Percentiles rank a stretch among this genome's conserved stretches.
Evolutionary conservation across 2,113 vertebrate species (phyloP).

Genomic region (Thinocorus orbignyianus): DNA sequence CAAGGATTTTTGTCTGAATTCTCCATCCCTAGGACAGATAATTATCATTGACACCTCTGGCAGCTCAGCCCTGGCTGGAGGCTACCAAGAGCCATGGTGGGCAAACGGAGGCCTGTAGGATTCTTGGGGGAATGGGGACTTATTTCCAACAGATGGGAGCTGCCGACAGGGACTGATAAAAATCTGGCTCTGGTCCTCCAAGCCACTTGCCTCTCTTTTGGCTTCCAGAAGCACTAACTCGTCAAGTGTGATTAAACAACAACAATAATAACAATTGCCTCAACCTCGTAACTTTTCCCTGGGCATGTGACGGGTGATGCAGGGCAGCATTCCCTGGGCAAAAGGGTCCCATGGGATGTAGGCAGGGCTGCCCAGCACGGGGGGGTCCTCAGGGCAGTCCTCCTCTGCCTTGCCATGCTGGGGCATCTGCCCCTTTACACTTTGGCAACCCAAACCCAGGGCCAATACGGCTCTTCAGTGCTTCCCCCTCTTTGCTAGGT

Average conservation of each 20-base stretch:
- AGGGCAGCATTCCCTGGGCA: not conserved
- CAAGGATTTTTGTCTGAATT: not conserved
- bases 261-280: not conserved
- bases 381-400: not conserved
- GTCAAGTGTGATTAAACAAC: not conserved
- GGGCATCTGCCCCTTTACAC: not conserved
- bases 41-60: not conserved
- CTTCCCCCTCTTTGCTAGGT: not conserved
- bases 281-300: not conserved
- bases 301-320: not conserved
- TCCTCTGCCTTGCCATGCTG: not conserved
- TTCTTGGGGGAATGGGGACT: not conserved
- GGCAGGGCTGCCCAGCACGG: not conserved
- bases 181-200: not conserved
- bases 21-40: not conserved
- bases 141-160: not conserved
- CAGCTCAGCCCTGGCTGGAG: not conserved
- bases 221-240: not conserved
- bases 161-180: not conserved
- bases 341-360: not conserved
- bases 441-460: not conserved
- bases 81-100: accelerated
- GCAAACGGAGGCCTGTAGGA: not conserved
- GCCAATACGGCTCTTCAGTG: accelerated
- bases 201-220: not conserved